Conservation (phyloP, 2,797 vertebrate species). For the Macropodus opercularis region DNA sequence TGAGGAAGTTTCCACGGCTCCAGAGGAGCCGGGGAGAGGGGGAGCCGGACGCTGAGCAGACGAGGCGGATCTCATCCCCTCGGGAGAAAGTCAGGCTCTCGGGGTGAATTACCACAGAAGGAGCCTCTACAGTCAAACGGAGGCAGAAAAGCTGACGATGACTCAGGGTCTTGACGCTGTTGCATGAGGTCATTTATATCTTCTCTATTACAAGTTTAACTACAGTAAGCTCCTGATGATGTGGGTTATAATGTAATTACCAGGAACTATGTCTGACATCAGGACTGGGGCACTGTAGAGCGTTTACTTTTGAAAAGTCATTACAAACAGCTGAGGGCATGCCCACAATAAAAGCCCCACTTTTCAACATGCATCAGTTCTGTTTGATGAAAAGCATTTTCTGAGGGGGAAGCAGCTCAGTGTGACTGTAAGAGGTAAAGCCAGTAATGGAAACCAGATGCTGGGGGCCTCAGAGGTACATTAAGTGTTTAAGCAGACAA, state of each 20-base stretch:
- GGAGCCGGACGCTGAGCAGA: constrained; percentile 86
- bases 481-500: constrained; percentile 73
- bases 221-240: constrained; percentile 35
- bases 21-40: constrained; percentile 84
- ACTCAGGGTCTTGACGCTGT: constrained; percentile 46
- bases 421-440: constrained; percentile 52
- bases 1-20: constrained; percentile 87
- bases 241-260: constrained; percentile 30
- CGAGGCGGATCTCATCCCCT: constrained; percentile 85
- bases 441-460: constrained; percentile 80
- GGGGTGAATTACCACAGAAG: constrained; percentile 83
- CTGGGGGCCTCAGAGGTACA: constrained; percentile 47
- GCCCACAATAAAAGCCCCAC: constrained; percentile 31
- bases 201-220: constrained; percentile 44
- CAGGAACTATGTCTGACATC: constrained; percentile 45
- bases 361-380: constrained; percentile 53
- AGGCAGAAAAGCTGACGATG: constrained; percentile 34
- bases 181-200: constrained; percentile 63
- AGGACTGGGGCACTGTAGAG: constrained; percentile 17
- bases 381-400: constrained; percentile 58
- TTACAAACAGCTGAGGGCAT: constrained; percentile 43
- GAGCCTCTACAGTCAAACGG: constrained; percentile 82
- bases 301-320: constrained; percentile 44
- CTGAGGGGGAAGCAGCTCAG: constrained; percentile 57
- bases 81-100: constrained; percentile 80